Percentiles rank a stretch among this genome's conserved stretches.
These are phyloP conservation scores for Euphonia xanthogaster DNA, from an alignment of 2,797 vertebrate species.

Conservation along the genomic window DNA sequence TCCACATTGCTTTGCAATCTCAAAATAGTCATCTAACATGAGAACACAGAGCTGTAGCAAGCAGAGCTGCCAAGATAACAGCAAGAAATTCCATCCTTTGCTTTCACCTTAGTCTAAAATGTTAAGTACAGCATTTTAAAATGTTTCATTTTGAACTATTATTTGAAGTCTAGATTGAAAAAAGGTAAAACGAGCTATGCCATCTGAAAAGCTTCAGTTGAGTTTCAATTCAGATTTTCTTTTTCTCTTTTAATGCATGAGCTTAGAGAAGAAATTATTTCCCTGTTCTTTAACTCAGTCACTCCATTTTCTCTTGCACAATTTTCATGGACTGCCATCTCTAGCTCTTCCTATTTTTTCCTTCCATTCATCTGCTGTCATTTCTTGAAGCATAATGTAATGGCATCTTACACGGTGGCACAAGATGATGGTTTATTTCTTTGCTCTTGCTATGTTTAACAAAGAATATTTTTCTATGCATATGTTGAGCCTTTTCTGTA, in stretches of 20 bases:
- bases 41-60: slow-evolving; percentile 22
- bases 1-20: slow-evolving; percentile 2
- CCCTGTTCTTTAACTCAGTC: background rate
- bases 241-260: background rate
- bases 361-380: background rate
- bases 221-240: background rate
- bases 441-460: background rate
- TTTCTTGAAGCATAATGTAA: background rate
- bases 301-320: background rate
- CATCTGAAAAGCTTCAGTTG: background rate
- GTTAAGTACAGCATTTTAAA: background rate
- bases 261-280: background rate
- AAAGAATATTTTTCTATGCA: background rate
- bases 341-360: background rate
- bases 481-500: background rate
- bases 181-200: background rate
- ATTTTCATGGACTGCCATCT: background rate
- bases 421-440: background rate
- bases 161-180: background rate
- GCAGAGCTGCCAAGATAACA: slow-evolving; percentile 35
- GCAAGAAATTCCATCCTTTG: slow-evolving; percentile 13
- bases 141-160: background rate
- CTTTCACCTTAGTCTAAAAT: slow-evolving; percentile 18
- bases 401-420: background rate
- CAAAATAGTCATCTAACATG: slow-evolving; percentile 33